phyloP scores from a whole-genome alignment of 1,140 invertebrate genomes.

The Campoletis sonorensis region DNA sequence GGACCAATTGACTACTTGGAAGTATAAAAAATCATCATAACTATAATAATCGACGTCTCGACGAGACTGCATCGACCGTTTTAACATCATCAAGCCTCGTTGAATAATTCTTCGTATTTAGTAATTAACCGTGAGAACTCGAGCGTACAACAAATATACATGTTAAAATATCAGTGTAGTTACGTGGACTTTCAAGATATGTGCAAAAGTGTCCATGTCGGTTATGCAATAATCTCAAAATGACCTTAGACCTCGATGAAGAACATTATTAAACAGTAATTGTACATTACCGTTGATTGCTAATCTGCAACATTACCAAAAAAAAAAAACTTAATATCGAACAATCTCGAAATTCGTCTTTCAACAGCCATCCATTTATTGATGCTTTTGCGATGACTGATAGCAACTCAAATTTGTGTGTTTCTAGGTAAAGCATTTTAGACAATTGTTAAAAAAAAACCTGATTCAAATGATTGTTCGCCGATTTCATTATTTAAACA shows the following conservation, averaged over 20 bases:
- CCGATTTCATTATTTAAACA: too few relatives aligned
- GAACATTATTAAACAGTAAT: not conserved
- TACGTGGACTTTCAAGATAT: not conserved
- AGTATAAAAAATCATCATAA: not conserved
- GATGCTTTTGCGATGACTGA: too few relatives aligned
- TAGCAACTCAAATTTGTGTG: too few relatives aligned
- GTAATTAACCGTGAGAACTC: not conserved
- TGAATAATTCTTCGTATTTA: not conserved
- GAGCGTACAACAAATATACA: not conserved
- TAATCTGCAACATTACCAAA: not conserved
- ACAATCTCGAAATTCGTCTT: not conserved
- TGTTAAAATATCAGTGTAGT: not conserved
- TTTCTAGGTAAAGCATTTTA: too few relatives aligned
- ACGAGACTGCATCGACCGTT: not conserved
- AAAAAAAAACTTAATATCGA: not conserved
- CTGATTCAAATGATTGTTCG: too few relatives aligned
- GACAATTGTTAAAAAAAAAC: too few relatives aligned
- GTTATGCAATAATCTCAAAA: not conserved
- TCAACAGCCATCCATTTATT: too few relatives aligned
- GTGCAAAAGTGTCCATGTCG: not conserved
- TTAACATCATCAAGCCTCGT: slow-evolving; percentile 3
- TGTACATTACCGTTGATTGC: not conserved
- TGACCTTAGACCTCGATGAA: not conserved
- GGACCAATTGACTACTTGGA: not conserved
- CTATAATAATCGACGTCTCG: too few relatives aligned